These are phyloP conservation scores for Zaprionus gabonicus DNA, from an alignment of 1,140 invertebrate genomes.

Conservation along the genomic window DNA sequence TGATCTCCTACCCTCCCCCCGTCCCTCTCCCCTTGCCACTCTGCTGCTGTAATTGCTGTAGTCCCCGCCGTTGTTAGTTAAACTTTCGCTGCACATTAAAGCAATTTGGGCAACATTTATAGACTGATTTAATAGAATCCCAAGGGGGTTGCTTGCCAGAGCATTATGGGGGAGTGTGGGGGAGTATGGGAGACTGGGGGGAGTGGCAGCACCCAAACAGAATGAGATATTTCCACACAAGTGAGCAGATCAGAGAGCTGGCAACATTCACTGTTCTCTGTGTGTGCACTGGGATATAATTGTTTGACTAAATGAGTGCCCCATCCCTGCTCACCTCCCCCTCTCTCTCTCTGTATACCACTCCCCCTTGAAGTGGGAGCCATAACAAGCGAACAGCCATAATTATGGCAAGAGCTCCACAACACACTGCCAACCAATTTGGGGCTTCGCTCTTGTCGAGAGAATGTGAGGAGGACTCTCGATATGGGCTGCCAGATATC, in stretches of 20 bases:
- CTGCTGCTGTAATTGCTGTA: conserved; percentile 42
- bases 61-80: conserved; percentile 51
- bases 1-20: neutral
- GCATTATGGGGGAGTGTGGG: neutral
- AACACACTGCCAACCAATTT: conserved; percentile 19
- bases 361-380: conserved; percentile 6
- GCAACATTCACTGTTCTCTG: conserved; percentile 28
- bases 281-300: conserved; percentile 76
- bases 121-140: conserved; percentile 78
- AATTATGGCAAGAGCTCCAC: conserved; percentile 56
- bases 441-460: conserved; percentile 39
- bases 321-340: neutral
- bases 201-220: conserved; percentile 29
- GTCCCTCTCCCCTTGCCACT: neutral
- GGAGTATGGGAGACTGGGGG: neutral
- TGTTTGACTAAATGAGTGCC: conserved; percentile 78
- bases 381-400: conserved; percentile 54
- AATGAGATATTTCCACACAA: conserved; percentile 81
- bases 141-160: conserved; percentile 1
- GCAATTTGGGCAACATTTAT: conserved; percentile 78
- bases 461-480: conserved; percentile 61
- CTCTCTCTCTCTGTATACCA: neutral
- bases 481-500: conserved; percentile 28
- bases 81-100: conserved; percentile 81
- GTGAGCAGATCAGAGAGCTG: conserved; percentile 55